Evolutionary conservation across 2,113 vertebrate species (phyloP).

Genomic region (Oncorhynchus kisutch): DNA sequence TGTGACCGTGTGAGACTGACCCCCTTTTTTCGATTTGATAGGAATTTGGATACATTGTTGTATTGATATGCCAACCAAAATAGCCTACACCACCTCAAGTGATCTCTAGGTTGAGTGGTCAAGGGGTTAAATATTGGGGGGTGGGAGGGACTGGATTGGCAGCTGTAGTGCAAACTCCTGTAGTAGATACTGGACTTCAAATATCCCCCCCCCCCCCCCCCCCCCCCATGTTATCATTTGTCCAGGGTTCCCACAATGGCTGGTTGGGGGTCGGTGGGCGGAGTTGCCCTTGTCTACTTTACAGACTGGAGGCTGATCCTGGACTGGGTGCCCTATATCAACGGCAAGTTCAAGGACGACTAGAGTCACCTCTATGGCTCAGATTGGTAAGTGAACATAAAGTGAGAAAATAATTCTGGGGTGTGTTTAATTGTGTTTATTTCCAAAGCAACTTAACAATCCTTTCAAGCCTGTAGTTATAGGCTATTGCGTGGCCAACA

Average conservation of each 20-base stretch:
- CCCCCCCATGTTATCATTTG: not conserved
- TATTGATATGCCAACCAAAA: not conserved
- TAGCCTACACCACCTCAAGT: not conserved
- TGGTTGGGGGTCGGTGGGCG: conserved; percentile 79
- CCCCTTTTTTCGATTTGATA: too few species aligned
- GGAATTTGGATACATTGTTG: too few species aligned
- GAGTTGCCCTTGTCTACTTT: conserved; percentile 78
- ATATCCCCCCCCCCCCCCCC: not conserved
- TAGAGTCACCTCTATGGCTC: conserved; percentile 33
- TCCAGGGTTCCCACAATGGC: conserved; percentile 81
- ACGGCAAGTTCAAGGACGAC: conserved; percentile 82
- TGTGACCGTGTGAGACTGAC: not conserved
- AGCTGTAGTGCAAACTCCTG: not conserved
- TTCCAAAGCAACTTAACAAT: not conserved
- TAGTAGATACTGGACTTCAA: not conserved
- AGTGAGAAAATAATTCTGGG: not conserved
- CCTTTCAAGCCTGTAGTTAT: not conserved
- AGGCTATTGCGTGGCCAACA: not conserved
- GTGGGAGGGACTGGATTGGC: too few species aligned
- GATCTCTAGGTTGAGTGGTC: not conserved
- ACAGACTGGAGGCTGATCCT: conserved; percentile 91
- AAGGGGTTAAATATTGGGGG: too few species aligned
- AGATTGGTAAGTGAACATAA: conserved; percentile 46
- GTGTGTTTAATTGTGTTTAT: not conserved
- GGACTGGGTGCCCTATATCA: conserved; percentile 90